Base-by-base conservation (phyloP, 2,113 vertebrate species). In the Puffinus mauretanicus region DNA sequence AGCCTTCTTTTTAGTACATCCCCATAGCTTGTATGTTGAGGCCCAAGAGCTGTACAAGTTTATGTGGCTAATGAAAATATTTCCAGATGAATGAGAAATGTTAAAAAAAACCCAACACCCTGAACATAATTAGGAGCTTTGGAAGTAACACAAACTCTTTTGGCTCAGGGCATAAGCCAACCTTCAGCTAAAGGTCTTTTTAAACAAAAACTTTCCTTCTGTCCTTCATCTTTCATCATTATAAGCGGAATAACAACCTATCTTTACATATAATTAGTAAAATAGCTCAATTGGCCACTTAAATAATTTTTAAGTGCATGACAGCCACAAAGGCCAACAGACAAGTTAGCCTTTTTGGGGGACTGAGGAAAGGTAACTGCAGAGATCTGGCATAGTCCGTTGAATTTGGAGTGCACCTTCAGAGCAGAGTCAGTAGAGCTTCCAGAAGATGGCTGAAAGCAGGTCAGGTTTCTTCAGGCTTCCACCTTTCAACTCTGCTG, bases 101-200 rank as follows among this genome's bases (percentile, higher is more conserved):
- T 20, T 42, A 3, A 42, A 51, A 69, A 57, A 40, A 4, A 0
- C 3, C 9, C 16, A 29, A 12, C 24, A 34, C 5, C 1, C 2
- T 42, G 47, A 87, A 67, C 5, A 15, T 40, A 46, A 73, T 86
- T 51, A 61, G 21, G 34, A 93, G 18, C 40, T 94, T 75, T 70
- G 60, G 38, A 87, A 71, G 36, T 69, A 70, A 76, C 13, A 25
- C 17, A 55, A 81, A 46, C 7, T 58, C 26, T 84, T 89, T 75
- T 54, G 46, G 11, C 38, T 64, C 30, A 42, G 42, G 42, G 13
- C 9, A 16, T n/a, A 84, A 94, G n/a, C 29, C 55, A 67, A 2
- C 11, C 44, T 90, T 90, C 34, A 82, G 32, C n/a, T 55, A 52
- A 32, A 54, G 49, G 24, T 38, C n/a, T 76, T 82, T 82, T 85